phyloP scores from a whole-genome alignment of 1,140 invertebrate genomes.

The Orchestia grillus region DNA sequence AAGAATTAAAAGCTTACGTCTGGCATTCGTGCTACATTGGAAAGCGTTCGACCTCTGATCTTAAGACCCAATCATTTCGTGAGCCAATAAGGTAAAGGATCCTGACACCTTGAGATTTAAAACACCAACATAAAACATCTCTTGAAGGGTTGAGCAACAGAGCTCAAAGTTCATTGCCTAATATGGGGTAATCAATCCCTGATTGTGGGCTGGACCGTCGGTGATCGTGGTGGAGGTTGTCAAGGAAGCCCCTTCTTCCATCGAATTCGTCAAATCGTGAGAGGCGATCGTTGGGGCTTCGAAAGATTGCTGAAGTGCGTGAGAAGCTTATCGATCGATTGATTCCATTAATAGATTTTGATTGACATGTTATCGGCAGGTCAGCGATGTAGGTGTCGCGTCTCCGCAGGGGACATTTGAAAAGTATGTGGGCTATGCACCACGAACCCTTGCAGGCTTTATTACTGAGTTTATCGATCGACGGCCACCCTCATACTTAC shows the following conservation, averaged over 20 bases:
- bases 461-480: background rate
- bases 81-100: background rate
- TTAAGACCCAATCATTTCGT: background rate
- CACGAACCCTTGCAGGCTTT: background rate
- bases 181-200: conserved; percentile 19
- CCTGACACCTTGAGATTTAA: background rate
- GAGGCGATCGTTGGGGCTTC: background rate
- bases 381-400: background rate
- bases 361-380: conserved; percentile 44
- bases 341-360: conserved; percentile 49
- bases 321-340: conserved; percentile 44
- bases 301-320: conserved; percentile 49
- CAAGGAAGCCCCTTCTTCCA: conserved; percentile 19
- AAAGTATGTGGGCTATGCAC: conserved; percentile 37
- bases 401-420: background rate
- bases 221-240: background rate
- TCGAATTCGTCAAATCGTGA: conserved; percentile 38
- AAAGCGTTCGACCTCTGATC: background rate
- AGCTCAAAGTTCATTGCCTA: conserved; percentile 23
- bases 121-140: background rate
- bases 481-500: background rate
- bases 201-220: background rate
- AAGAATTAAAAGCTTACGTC: too few relatives aligned
- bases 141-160: background rate
- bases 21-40: too few relatives aligned